phyloP scores from a whole-genome alignment of 1,140 invertebrate species.

The Luehdorfia chinensis region DNA sequence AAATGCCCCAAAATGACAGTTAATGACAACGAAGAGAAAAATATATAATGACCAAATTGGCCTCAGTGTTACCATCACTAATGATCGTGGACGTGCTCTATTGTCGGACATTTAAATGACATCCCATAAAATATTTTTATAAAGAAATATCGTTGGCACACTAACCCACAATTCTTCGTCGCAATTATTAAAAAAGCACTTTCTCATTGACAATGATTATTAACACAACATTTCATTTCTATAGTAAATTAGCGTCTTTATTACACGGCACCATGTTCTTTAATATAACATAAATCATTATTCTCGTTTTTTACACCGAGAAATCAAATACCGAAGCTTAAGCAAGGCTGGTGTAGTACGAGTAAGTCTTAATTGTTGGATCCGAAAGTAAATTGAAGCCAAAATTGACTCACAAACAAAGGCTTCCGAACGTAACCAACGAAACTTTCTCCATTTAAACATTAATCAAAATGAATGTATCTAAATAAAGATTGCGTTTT shows the following conservation, averaged over 20 bases:
- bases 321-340: conserved; percentile 8
- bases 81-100: conserved; percentile 48
- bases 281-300: conserved; percentile 8
- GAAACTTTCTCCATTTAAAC: conserved; percentile 10
- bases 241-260: background rate
- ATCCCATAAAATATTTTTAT: conserved; percentile 30
- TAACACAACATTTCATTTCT: background rate
- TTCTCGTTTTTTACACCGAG: background rate
- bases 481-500: conserved; percentile 11
- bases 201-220: background rate
- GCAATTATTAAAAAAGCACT: background rate
- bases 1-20: conserved; percentile 58
- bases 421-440: conserved; percentile 2
- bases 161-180: background rate
- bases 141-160: conserved; percentile 1
- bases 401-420: conserved; percentile 15
- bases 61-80: conserved; percentile 33
- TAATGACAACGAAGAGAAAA: conserved; percentile 52
- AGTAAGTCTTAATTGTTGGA: conserved; percentile 16
- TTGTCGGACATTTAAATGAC: conserved; percentile 47
- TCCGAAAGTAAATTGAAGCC: conserved; percentile 16
- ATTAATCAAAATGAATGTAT: conserved; percentile 14
- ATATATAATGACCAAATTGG: conserved; percentile 51
- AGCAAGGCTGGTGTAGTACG: conserved; percentile 7
- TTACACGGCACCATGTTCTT: background rate